phyloP scores from a whole-genome alignment of 2,888 invertebrate genomes.

The Spisula solida region DNA sequence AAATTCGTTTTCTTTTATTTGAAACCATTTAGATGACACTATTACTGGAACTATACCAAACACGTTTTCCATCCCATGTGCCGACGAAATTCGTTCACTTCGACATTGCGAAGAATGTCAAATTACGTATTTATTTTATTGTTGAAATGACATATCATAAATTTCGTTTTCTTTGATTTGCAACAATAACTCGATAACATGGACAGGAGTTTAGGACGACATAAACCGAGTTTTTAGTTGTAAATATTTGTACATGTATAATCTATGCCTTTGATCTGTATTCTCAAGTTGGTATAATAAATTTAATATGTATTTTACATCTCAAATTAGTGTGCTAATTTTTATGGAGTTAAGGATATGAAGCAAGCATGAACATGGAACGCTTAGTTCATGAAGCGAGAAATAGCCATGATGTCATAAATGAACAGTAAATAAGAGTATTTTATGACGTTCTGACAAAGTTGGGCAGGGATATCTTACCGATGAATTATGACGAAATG shows the following conservation, averaged over 20 bases:
- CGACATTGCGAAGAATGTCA: background rate
- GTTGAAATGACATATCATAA: background rate
- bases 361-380: background rate
- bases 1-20: no score
- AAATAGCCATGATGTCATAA: background rate
- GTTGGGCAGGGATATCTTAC: background rate
- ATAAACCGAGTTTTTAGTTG: conserved; percentile 15
- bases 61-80: background rate
- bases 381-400: background rate
- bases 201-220: background rate
- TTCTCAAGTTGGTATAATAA: conserved; percentile 7
- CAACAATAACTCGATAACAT: background rate
- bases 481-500: conserved; percentile 8
- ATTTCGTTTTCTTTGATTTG: background rate
- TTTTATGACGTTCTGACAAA: conserved; percentile 3
- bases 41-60: no score
- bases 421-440: background rate
- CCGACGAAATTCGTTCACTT: background rate
- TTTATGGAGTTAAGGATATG: background rate
- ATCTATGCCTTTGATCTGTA: conserved; percentile 21
- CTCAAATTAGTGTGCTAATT: background rate
- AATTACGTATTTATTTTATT: background rate
- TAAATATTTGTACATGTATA: background rate
- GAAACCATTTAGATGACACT: no score
- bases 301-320: conserved; percentile 23